Base-by-base conservation (phyloP, 2,888 invertebrate species). In the Busseola fusca region DNA sequence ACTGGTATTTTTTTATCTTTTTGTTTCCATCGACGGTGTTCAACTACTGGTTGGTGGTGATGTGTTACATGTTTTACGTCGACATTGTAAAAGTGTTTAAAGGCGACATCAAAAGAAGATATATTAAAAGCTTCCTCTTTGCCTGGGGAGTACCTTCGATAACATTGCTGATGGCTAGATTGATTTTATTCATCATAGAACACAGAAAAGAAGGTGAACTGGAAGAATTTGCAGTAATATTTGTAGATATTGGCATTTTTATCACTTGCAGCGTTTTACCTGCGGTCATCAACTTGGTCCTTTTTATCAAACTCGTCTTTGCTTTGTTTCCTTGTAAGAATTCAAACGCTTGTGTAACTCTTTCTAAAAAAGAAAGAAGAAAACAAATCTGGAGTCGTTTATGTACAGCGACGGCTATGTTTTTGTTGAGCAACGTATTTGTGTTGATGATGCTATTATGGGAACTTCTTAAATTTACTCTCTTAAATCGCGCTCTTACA, bases 41-140 rank as follows among this genome's bases (percentile, higher is more conserved):
- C 3, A 74, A 79, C n/a, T 52, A 65, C 18, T 77, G 80, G 69
- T 45, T 74, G n/a, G 18, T 77, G 10, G 60, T 77, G 0, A 68
- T 68, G 59, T 74, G 68, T 30, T 74, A 57, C 5, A 50, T 67
- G 67, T 76, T 78, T 50, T 76, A 76, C 30, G 74, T 73, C 16
- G 74, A 79, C 5, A 59, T 79, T 48, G 80, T 60, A 10, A 67
- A 73, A 67, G 74, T 78, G 1, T 73, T 79, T 25, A 10, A 54
- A 5, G 14, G 2, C 2, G 56, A 79, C 16, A 57, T 65, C 1
- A 59, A 74, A 27, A 34, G 64, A 7, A 68, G 52, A 10, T 74
- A 42, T 48, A 27, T 79, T 0, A 74, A 64, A 34, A 65, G 80
- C 16, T 48, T 50, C 14, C 16, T 77, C 14, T 77, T 77, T 25